phyloP scores from a whole-genome alignment of 2,797 vertebrate genomes.

The Denticeps clupeoides region DNA sequence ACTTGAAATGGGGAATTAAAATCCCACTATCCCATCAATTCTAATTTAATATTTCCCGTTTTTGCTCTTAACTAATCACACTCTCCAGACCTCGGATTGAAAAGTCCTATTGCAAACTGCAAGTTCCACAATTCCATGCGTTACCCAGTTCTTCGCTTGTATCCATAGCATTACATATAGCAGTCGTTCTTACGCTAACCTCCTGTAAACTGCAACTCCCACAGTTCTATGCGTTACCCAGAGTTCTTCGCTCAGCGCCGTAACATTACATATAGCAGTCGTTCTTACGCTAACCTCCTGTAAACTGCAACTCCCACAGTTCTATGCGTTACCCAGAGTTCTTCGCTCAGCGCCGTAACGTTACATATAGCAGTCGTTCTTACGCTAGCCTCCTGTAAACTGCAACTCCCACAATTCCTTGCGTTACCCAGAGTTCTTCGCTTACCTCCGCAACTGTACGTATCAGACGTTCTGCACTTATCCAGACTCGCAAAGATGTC shows the following conservation, averaged over 20 bases:
- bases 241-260: no score
- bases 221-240: no score
- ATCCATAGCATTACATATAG: background rate
- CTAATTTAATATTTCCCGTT: background rate
- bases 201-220: no score
- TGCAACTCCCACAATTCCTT: constrained; percentile 16
- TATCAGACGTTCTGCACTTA: background rate
- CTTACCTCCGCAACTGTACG: background rate
- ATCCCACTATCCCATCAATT: no score
- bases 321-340: background rate
- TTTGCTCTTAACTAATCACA: no score
- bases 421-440: background rate
- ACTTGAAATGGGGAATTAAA: no score
- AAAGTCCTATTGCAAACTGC: no score
- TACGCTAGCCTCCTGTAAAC: background rate
- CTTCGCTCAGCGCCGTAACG: background rate
- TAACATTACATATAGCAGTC: background rate
- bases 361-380: background rate
- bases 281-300: background rate
- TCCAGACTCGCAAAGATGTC: constrained; percentile 30
- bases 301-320: constrained; percentile 15
- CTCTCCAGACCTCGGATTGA: no score
- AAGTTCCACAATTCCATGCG: no score
- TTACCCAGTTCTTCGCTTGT: no score
- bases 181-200: background rate